Conservation (phyloP, 2,888 invertebrate genomes). For the Galerucella calmariensis region DNA sequence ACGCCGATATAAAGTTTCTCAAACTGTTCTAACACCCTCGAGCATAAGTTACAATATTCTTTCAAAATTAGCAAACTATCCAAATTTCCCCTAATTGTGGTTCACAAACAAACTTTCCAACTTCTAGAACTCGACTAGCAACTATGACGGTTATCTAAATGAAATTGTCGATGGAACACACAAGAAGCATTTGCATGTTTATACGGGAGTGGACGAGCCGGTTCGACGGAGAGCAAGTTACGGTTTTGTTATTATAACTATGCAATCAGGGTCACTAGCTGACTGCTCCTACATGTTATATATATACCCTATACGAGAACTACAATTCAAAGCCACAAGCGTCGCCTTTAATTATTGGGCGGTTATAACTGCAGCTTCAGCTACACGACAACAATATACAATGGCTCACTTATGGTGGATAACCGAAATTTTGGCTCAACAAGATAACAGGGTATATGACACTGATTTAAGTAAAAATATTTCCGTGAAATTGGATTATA, state of each 20-base stretch:
- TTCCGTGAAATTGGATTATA: not conserved
- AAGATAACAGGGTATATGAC: not conserved
- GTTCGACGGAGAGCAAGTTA: constrained; percentile 20
- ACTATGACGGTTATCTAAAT: constrained; percentile 26
- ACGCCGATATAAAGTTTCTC: not conserved
- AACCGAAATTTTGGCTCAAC: not conserved
- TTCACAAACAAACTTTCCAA: constrained; percentile 26
- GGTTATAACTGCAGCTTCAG: not conserved
- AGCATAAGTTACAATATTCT: constrained; percentile 22
- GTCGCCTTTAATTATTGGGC: constrained; percentile 3
- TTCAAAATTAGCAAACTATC: constrained; percentile 22
- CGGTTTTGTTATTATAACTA: constrained; percentile 24
- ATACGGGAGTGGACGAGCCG: constrained; percentile 14
- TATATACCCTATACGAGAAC: not conserved
- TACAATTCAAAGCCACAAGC: constrained; percentile 7
- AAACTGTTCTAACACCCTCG: constrained; percentile 24
- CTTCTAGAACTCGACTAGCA: constrained; percentile 27
- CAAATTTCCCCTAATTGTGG: constrained; percentile 30
- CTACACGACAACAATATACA: not conserved
- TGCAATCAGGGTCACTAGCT: constrained; percentile 12
- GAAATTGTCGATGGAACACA: constrained; percentile 27
- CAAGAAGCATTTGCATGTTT: constrained; percentile 33
- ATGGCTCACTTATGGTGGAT: not conserved
- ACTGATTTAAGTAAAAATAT: not conserved
- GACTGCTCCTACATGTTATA: constrained; percentile 17